These are phyloP conservation scores for Oncorhynchus keta DNA, from an alignment of 2,113 vertebrate genomes.

Conservation along the genomic window DNA sequence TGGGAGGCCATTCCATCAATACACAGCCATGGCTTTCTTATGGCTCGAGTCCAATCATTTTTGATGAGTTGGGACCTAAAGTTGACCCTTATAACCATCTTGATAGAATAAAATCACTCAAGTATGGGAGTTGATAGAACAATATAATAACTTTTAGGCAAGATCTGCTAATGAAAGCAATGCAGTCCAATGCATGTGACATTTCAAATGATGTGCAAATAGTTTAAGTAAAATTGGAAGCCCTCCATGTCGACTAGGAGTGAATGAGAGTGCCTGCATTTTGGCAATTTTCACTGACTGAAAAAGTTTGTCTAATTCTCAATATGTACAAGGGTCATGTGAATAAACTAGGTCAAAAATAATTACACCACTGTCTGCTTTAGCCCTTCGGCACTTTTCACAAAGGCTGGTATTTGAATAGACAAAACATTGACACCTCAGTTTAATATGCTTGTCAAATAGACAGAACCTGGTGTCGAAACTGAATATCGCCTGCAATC, in stretches of 20 bases:
- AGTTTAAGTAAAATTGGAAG: too few relatives aligned
- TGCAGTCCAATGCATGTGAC: neutral
- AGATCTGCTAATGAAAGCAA: neutral
- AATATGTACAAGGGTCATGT: too few relatives aligned
- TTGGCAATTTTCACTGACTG: too few relatives aligned
- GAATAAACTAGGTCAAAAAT: too few relatives aligned
- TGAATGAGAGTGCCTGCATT: too few relatives aligned
- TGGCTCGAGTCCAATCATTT: constrained; percentile 53
- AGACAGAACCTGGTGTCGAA: constrained; percentile 21
- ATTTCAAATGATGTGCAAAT: too few relatives aligned
- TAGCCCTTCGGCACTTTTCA: too few relatives aligned
- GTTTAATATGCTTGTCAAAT: constrained; percentile 25
- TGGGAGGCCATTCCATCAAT: constrained; percentile 56
- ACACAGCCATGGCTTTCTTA: constrained; percentile 39
- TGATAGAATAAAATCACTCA: neutral
- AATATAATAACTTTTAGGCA: neutral
- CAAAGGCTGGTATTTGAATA: neutral
- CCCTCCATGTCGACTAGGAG: too few relatives aligned
- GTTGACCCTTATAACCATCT: constrained; percentile 3
- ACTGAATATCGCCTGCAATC: constrained; percentile 2
- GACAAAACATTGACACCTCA: neutral
- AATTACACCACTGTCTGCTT: too few relatives aligned
- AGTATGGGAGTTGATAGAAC: neutral
- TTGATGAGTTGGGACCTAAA: constrained; percentile 46
- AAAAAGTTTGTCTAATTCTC: too few relatives aligned